phyloP scores from a whole-genome alignment of 2,797 vertebrate genomes.

The Lateolabrax maculatus region DNA sequence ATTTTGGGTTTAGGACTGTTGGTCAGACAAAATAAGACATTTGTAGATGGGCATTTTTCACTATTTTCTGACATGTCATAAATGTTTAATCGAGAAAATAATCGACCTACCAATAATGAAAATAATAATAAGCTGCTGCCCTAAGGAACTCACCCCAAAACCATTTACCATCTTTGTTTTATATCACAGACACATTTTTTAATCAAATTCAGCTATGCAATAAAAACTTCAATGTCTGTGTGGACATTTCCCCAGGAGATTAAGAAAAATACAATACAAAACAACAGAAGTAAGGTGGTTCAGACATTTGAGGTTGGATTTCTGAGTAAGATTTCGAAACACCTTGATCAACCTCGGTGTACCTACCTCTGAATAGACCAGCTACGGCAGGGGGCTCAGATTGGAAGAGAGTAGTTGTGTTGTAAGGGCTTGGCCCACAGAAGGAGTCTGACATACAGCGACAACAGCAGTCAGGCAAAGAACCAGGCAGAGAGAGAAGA shows the following conservation, averaged over 20 bases:
- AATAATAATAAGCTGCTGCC: not conserved
- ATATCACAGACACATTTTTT: not conserved
- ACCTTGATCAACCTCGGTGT: not conserved
- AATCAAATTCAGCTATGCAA: not conserved
- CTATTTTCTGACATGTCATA: too few species aligned
- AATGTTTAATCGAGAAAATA: too few species aligned
- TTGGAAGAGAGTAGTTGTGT: constrained; percentile 88
- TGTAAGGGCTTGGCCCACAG: constrained; percentile 89
- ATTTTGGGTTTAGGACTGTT: not conserved
- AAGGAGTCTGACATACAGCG: constrained; percentile 89
- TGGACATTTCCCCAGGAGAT: not conserved
- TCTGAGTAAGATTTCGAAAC: not conserved
- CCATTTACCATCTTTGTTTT: not conserved
- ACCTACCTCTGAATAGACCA: constrained; percentile 93
- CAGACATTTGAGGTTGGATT: not conserved
- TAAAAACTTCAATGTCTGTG: not conserved
- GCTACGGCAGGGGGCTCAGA: constrained; percentile 90
- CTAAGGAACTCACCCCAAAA: not conserved
- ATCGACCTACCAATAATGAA: not conserved
- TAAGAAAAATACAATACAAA: not conserved
- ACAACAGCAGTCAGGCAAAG: constrained; percentile 76
- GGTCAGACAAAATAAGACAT: not conserved
- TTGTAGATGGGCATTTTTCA: not conserved
- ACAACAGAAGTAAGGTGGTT: not conserved
- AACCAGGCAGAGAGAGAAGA: constrained; percentile 63